Evolutionary conservation across 2,113 vertebrate species (phyloP).

Genomic region (Ornithorhynchus anatinus): DNA sequence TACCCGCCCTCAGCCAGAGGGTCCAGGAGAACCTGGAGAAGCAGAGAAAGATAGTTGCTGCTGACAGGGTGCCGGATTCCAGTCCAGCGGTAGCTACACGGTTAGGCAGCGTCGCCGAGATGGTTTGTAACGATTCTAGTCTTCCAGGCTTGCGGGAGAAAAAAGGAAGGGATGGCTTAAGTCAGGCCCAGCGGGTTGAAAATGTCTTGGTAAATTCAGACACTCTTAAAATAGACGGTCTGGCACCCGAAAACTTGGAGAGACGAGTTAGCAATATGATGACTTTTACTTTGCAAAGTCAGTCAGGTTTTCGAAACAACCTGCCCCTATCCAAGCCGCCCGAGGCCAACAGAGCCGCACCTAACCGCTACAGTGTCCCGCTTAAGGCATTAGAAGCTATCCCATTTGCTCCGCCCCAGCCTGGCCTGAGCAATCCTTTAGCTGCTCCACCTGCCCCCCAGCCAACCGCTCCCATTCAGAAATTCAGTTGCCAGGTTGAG

Average conservation of each 20-base stretch:
- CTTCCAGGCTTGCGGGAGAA: slow-evolving; percentile 67
- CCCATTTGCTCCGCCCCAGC: slow-evolving; percentile 58
- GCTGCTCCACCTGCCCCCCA: slow-evolving; percentile 59
- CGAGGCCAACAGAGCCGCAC: slow-evolving; percentile 67
- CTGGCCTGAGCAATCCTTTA: slow-evolving; percentile 56
- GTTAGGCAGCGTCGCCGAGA: slow-evolving; percentile 38
- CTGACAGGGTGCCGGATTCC: slow-evolving; percentile 27
- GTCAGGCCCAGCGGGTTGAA: slow-evolving; percentile 51
- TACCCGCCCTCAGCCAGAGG: slow-evolving; percentile 64
- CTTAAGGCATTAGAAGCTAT: slow-evolving; percentile 76
- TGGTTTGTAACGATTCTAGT: slow-evolving; percentile 52
- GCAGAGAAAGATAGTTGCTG: slow-evolving; percentile 55
- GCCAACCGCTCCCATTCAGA: slow-evolving; percentile 68
- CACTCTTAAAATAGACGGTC: slow-evolving; percentile 60
- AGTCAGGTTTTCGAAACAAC: slow-evolving; percentile 59
- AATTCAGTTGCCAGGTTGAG: slow-evolving; percentile 86
- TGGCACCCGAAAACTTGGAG: slow-evolving; percentile 69
- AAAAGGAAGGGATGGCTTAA: slow-evolving; percentile 57
- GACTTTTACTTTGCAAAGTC: slow-evolving; percentile 65
- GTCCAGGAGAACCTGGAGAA: slow-evolving; percentile 60
- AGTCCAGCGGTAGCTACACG: slow-evolving; percentile 42
- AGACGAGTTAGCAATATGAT: slow-evolving; percentile 65
- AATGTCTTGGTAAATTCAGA: slow-evolving; percentile 63
- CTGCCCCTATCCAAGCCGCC: slow-evolving; percentile 70
- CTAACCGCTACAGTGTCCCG: slow-evolving; percentile 69